phyloP scores from a whole-genome alignment of 2,797 vertebrate genomes.

The Pantherophis alleghaniensis region DNA sequence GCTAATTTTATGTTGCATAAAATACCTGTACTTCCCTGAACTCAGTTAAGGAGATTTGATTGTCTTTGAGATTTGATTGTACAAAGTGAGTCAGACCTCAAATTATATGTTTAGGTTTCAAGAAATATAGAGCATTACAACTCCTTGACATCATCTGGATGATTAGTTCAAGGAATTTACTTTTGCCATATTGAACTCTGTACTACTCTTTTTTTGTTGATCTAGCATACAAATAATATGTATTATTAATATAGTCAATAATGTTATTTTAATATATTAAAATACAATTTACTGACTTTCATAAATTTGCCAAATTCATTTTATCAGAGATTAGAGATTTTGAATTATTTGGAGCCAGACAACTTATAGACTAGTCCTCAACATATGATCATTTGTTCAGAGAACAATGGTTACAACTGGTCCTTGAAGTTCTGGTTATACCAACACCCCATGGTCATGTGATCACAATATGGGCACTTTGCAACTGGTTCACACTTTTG shows the following conservation, averaged over 20 bases:
- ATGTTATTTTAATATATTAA: not conserved
- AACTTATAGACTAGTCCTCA: not conserved
- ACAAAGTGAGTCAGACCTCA: conserved; percentile 57
- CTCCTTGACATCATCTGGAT: conserved; percentile 47
- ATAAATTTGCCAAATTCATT: conserved; percentile 6
- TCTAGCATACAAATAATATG: not conserved
- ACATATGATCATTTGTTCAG: not conserved
- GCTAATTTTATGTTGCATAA: not conserved
- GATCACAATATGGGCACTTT: not conserved
- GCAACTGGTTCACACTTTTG: not conserved
- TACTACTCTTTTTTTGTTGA: conserved; percentile 25
- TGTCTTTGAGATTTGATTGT: conserved; percentile 34
- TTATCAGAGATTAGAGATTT: not conserved
- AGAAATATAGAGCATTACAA: conserved; percentile 48
- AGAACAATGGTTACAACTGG: not conserved
- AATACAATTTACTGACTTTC: not conserved
- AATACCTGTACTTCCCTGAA: not conserved
- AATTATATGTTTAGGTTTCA: conserved; percentile 35
- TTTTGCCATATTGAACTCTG: conserved; percentile 29
- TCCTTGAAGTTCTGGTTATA: not conserved
- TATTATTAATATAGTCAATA: conserved; percentile 14
- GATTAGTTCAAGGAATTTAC: conserved; percentile 45
- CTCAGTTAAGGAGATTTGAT: conserved; percentile 37
- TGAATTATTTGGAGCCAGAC: not conserved
- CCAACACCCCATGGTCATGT: not conserved